Conservation (phyloP, 2,113 vertebrate species). For the Notechis scutatus region DNA sequence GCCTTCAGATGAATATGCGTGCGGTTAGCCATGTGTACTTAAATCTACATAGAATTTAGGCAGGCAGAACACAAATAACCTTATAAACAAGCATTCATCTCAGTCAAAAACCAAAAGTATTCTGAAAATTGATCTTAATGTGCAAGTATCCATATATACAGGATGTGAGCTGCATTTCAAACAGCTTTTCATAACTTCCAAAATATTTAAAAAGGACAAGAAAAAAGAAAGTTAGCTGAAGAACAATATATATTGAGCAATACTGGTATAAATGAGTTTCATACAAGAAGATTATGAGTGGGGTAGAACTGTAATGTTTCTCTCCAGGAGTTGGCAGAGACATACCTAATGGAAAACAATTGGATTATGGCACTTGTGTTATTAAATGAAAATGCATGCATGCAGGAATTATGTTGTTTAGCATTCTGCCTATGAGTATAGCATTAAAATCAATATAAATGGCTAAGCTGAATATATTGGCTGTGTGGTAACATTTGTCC, state of each 20-base stretch:
- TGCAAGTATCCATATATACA: background rate
- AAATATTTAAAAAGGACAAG: background rate
- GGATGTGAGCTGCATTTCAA: background rate
- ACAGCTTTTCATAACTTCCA: background rate
- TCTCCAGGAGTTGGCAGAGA: background rate
- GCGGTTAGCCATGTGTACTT: background rate
- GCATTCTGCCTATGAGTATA: background rate
- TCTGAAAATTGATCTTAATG: background rate
- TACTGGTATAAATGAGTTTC: background rate
- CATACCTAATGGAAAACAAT: background rate
- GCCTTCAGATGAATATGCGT: background rate
- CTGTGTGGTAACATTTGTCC: background rate
- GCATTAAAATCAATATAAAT: background rate
- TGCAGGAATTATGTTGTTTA: background rate
- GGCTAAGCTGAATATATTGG: background rate
- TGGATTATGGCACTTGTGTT: background rate
- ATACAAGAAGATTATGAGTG: background rate
- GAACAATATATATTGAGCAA: background rate
- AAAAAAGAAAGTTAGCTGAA: background rate
- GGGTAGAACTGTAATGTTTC: background rate
- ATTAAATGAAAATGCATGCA: background rate
- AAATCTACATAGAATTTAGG: slow-evolving; percentile 38
- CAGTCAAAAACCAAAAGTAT: background rate
- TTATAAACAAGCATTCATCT: background rate
- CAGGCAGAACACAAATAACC: background rate